Percentiles rank a stretch among this genome's conserved stretches.
Evolutionary conservation across 2,113 vertebrate genomes (phyloP).

Genomic region (Caloenas nicobarica): DNA sequence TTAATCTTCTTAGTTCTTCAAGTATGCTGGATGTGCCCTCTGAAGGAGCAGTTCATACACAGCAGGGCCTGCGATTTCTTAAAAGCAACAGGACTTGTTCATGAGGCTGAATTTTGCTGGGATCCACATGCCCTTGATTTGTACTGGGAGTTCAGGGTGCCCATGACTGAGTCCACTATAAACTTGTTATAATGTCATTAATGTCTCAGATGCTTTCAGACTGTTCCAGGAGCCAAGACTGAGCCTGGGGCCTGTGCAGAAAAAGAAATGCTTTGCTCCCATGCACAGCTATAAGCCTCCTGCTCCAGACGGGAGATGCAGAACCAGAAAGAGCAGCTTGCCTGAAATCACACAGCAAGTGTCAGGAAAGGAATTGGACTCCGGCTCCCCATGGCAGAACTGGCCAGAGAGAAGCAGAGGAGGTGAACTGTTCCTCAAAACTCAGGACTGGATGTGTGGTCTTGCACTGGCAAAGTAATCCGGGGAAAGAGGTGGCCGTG

Average conservation of each 20-base stretch:
- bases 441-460: accelerated
- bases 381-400: not conserved
- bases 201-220: not conserved
- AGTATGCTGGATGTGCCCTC: not conserved
- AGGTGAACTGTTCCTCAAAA: not conserved
- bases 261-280: not conserved
- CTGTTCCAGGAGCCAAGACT: not conserved
- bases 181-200: not conserved
- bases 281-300: not conserved
- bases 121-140: not conserved
- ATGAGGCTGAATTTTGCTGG: not conserved
- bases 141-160: not conserved
- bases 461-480: not conserved
- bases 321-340: not conserved
- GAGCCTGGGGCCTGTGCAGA: not conserved
- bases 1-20: slow-evolving; percentile 46
- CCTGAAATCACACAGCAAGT: not conserved
- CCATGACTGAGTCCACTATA: not conserved
- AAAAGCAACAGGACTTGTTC: not conserved
- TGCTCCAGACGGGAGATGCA: not conserved
- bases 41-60: not conserved
- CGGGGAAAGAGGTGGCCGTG: not conserved
- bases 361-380: not conserved
- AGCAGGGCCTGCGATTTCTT: not conserved
- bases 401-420: not conserved